These are phyloP conservation scores for Eulemur rufifrons DNA, from an alignment of 2,113 vertebrate species.

Conservation along the genomic window DNA sequence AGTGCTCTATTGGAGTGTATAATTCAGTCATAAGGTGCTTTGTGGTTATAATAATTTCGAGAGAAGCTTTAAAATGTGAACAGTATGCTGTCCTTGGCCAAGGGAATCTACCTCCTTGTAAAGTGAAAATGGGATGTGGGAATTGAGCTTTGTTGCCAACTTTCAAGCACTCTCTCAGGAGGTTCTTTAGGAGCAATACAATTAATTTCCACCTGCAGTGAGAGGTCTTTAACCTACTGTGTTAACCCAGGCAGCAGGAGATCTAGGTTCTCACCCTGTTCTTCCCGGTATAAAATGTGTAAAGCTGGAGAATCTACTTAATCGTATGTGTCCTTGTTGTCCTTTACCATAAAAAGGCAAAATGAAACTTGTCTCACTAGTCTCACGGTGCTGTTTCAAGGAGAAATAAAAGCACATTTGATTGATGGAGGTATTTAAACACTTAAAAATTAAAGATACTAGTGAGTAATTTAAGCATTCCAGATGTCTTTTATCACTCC, in stretches of 20 bases:
- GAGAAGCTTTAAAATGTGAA: conserved; percentile 13
- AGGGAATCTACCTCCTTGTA: neutral
- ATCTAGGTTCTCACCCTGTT: neutral
- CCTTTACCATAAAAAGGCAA: neutral
- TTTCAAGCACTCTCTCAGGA: neutral
- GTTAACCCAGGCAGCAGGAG: neutral
- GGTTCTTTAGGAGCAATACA: neutral
- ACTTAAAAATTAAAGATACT: neutral
- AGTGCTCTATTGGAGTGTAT: neutral
- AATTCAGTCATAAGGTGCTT: neutral
- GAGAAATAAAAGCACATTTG: neutral
- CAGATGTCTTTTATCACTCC: neutral
- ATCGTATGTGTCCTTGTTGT: neutral
- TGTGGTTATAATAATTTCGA: neutral
- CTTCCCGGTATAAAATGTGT: neutral
- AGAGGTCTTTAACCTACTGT: neutral
- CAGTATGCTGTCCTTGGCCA: neutral
- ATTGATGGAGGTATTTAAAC: neutral
- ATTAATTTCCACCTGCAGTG: conserved; percentile 18
- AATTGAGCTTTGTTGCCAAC: neutral
- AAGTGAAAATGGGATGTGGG: conserved; percentile 51
- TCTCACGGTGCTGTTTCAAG: neutral
- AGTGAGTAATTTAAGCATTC: neutral
- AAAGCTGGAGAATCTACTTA: neutral
- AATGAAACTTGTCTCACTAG: neutral